phyloP scores from a whole-genome alignment of 2,113 vertebrate genomes.

The Grallaria varia region DNA sequence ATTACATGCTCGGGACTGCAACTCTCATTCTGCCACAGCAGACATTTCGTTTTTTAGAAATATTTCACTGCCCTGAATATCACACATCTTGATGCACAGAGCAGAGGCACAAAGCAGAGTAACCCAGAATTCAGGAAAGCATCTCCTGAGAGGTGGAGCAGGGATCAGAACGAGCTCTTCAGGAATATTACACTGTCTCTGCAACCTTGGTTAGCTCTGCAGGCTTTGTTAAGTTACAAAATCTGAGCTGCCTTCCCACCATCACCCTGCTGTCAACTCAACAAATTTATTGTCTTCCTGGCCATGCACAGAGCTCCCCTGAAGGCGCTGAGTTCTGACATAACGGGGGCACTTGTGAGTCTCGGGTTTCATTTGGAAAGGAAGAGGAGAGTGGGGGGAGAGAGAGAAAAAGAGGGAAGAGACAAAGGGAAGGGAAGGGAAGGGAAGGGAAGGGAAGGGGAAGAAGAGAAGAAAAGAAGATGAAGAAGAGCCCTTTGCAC shows the following conservation, averaged over 20 bases:
- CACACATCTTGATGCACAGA: not conserved
- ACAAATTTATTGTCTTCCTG: not conserved
- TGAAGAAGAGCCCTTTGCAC: not conserved
- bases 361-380: not conserved
- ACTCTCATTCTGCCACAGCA: not conserved
- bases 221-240: not conserved
- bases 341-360: not conserved
- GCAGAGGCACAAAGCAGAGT: not conserved
- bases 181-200: not conserved
- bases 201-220: not conserved
- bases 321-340: not conserved
- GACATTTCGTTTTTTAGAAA: not conserved
- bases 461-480: accelerated
- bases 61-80: not conserved
- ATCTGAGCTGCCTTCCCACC: not conserved
- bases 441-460: accelerated
- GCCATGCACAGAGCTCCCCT: not conserved
- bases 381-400: not conserved
- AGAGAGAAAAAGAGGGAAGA: accelerated
- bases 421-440: accelerated
- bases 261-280: not conserved
- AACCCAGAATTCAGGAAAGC: not conserved
- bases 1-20: not conserved
- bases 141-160: not conserved
- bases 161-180: not conserved